Evolutionary conservation across 1,140 invertebrate species (phyloP).

Genomic region (Chrysopa pallens): DNA sequence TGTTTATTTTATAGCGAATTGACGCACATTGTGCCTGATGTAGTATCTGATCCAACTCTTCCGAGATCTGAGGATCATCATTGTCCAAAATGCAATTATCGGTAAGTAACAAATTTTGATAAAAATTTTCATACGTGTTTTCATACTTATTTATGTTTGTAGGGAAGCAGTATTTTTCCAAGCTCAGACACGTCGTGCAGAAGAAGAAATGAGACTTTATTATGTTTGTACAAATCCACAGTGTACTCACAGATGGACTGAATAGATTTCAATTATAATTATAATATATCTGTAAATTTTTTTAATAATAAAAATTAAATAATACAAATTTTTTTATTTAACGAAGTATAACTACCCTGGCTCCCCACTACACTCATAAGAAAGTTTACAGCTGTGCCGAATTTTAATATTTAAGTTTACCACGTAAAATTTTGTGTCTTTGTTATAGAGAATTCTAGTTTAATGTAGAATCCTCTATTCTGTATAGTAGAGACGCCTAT

Average conservation of each 20-base stretch:
- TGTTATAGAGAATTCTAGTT: no score
- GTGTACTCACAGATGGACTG: slow-evolving; percentile 95
- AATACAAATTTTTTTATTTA: no score
- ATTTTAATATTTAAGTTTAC: no score
- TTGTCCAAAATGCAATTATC: slow-evolving; percentile 87
- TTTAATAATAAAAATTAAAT: no score
- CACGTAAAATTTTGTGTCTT: no score
- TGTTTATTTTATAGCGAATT: slow-evolving; percentile 54
- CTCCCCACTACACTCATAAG: no score
- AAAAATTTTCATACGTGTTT: not conserved
- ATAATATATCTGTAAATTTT: no score
- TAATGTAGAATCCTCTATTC: no score
- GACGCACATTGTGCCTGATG: slow-evolving; percentile 94
- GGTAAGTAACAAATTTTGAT: slow-evolving; percentile 71
- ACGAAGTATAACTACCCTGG: no score
- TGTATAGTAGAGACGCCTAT: no score
- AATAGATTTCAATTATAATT: slow-evolving; percentile 35
- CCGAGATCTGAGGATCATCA: slow-evolving; percentile 96
- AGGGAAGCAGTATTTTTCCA: slow-evolving; percentile 38
- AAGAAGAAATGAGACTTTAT: slow-evolving; percentile 98
- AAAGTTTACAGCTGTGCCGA: no score
- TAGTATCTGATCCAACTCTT: slow-evolving; percentile 93
- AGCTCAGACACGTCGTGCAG: slow-evolving; percentile 84
- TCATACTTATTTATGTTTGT: slow-evolving; percentile 3
- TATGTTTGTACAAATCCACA: slow-evolving; percentile 92